Evolutionary conservation across 2,888 invertebrate species (phyloP), one percentile per base, ranked within the genome.

Genomic region (Limulus polyphemus): DNA sequence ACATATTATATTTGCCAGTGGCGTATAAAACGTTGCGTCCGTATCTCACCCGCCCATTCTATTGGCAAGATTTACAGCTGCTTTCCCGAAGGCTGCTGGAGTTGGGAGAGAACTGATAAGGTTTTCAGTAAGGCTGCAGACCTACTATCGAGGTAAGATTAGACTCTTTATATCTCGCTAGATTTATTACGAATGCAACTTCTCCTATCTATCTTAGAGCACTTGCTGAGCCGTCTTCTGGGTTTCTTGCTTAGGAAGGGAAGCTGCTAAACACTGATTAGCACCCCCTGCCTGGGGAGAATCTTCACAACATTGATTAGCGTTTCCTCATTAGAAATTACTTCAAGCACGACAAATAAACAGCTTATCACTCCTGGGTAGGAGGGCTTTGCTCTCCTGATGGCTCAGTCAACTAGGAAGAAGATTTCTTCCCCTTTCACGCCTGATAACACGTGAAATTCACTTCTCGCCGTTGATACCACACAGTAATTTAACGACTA

Each of bases 101-200:
- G 16, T 52, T 14, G 52, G 52, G 52, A 14, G 52, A 16, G 17
- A 11, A n/a, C 52, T 52, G 52, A 52, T 52, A 52, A 52, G 52
- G 52, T 52, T 17, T 52, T 14, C 52, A 52, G 16, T 52, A n/a
- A 14, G 52, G 32, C 17, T 32, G 32, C 32, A 14, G 13, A 17
- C n/a, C 55, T 46, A 55, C n/a, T 55, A 55, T 55, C 55, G 55
- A 55, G 55, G 55, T 55, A 55, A 55, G 55, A 55, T 55, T 55
- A 55, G 55, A 32, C 46, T n/a, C 32, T 46, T 46, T 17, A 32
- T 32, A 32, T 46, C n/a, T 46, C 55, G 55, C 55, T 46, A 55
- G 55, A 55, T 55, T 55, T 55, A 55, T 55, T 55, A 55, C 55
- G 32, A 55, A 14, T 55, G 17, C n/a, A n/a, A n/a, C 16, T 32